Base-by-base conservation (phyloP, 92 coral and sea anemone genomes). In the Zoanthus gigantus region DNA sequence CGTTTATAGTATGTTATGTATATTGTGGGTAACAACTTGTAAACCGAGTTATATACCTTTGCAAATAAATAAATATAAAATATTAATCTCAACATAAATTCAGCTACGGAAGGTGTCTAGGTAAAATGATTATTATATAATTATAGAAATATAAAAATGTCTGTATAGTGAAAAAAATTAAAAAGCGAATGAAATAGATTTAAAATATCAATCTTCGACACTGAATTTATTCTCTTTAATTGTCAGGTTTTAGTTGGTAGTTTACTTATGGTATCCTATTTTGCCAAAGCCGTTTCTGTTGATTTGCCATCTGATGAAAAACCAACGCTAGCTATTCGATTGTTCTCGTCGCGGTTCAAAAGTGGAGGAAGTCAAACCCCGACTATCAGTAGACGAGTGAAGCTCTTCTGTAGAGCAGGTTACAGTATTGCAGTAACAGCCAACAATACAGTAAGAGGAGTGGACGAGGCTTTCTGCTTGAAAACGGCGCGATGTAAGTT, bases 401-500 rank as follows among this genome's bases (percentile, higher is more conserved):
- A 72, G 18, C 34, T 94, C 57, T 91, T 87, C 86, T 88, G 93
- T 79, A 94, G 94, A 88, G 29, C 90, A 13, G 88, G 96, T 30
- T 94, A 86, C 73, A 88, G 83, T 65, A 84, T 94, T 18, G 92
- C 94, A 6, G 88, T 94, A 8, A 73, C 84, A 29, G 30, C 18
- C 5, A 88, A 89, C 71, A 92, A 91, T 30, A 82, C 89, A 9
- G 30, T 93, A 50, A 75, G 78, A 10, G 98, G 98, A 23, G 88
- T 74, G 11, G 83, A 90, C 17, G 65, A 71, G 47, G 76, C 47
- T 2, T 91, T 82, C 85, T 94, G 98, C 86, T 54, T 57, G 13
- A 66, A 81, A 31, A 84, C 82, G 11, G 18, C 74, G 7, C 82
- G 90, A 83, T 94, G 98, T 94, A 91, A 93, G 97, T 74, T 81